Base-by-base conservation (phyloP, 2,797 vertebrate species). In the Crenichthys baileyi region DNA sequence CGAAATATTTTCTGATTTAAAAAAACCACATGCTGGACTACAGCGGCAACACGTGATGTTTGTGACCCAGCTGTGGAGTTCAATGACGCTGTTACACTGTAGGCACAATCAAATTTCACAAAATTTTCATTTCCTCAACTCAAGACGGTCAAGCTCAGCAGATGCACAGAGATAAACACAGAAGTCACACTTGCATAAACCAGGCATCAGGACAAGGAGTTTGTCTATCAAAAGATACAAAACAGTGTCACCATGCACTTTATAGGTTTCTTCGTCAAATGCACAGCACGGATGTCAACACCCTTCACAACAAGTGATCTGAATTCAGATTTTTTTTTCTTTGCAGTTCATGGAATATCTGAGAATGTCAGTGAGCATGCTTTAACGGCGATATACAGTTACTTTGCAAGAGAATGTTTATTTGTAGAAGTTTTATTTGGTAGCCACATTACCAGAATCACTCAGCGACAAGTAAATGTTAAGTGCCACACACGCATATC, bases 331-430 rank as follows among this genome's bases (percentile, higher is more conserved):
- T 70, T 8, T 55, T 65, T 81, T 83, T 77, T 78, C 70, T 78
- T 79, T 79, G 71, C 65, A 79, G 70, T 77, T 78, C 44, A 85
- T 65, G 22, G 87, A 85, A 87, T 65, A 60, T 82, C 85, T 29
- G 86, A 82, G 84, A 83, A 89, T 89, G 90, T 89, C 77, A 77
- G 88, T 88, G 89, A 83, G 93, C 95, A 96, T 96, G 95, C 95
- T 93, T 89, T 73, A 53, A 91, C 89, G 80, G 88, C 80, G 76
- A 94, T 90, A 84, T 84, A 88, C 87, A 92, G 87, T 92, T 78
- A 68, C 76, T 91, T 93, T 92, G 91, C 88, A 91, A 83, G 90
- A 92, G 93, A 82, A 70, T 80, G 79, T 87, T 78, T 36, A 36
- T 36, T 36, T 36, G 36, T 36, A 36, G 36, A 36, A 29, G 68